Conservation (phyloP, 2,113 vertebrate species). For the Dasyornis broadbenti region DNA sequence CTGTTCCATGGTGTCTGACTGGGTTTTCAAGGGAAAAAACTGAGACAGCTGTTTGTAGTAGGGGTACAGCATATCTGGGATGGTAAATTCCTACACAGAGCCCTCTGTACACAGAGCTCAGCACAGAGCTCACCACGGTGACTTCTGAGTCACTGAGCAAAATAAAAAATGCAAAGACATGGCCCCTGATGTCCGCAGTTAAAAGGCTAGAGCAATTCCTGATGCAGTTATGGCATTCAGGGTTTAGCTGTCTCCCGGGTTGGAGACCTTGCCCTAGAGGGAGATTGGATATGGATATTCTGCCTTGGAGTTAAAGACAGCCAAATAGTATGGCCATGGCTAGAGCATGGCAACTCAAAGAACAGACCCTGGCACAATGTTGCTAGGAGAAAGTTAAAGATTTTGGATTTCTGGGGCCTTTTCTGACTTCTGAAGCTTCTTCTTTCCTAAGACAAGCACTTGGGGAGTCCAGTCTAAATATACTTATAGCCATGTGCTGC, state of each 20-base stretch:
- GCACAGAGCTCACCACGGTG: background rate
- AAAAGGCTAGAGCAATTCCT: background rate
- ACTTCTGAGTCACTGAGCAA: background rate
- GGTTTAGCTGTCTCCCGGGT: background rate
- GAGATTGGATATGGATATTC: background rate
- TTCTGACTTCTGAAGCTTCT: background rate
- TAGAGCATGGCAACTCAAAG: background rate
- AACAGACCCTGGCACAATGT: background rate
- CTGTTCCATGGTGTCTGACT: background rate
- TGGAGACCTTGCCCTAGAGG: background rate
- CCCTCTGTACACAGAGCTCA: background rate
- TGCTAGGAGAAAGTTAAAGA: background rate
- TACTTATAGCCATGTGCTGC: background rate
- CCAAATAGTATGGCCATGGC: background rate
- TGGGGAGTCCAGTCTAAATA: background rate
- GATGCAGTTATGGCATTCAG: background rate
- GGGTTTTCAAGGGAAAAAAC: background rate
- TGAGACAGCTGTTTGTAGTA: background rate
- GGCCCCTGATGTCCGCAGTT: fast-evolving
- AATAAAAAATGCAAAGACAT: background rate
- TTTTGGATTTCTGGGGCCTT: background rate
- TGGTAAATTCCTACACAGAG: background rate
- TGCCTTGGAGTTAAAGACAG: background rate
- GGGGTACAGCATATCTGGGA: fast-evolving
- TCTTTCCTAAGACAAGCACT: background rate